Percentiles rank a stretch among this genome's conserved stretches.
Conservation (phyloP, 35 echinoderm and acorn worm species). For the Stichopus chloronotus region DNA sequence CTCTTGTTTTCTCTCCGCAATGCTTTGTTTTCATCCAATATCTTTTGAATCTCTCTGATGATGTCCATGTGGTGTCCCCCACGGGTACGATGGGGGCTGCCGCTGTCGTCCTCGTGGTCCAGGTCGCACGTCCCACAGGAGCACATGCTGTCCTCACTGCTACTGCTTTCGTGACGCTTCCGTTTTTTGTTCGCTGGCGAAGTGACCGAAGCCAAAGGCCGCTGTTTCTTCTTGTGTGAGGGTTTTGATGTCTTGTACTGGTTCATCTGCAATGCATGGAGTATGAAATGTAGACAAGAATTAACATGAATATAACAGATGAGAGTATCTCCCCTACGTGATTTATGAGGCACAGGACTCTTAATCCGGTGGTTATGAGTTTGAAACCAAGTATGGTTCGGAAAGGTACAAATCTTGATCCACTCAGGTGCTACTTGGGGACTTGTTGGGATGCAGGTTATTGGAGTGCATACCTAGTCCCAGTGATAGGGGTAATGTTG, state of each 20-base stretch:
- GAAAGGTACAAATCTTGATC: too few species aligned
- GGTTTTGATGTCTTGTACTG: conserved; percentile 37
- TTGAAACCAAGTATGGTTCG: too few species aligned
- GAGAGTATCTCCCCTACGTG: too few species aligned
- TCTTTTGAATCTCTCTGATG: conserved; percentile 43
- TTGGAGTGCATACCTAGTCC: too few species aligned
- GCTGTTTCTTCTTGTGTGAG: conserved; percentile 13
- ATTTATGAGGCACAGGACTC: too few species aligned
- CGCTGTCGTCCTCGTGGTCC: neutral
- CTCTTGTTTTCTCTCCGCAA: conserved; percentile 50
- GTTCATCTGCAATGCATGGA: conserved; percentile 6
- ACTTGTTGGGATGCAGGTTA: too few species aligned
- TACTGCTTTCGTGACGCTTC: neutral
- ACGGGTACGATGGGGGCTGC: neutral
- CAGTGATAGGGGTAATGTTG: too few species aligned
- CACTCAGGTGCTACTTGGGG: too few species aligned
- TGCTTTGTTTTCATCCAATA: conserved; percentile 41
- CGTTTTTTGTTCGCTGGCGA: neutral
- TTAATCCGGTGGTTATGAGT: too few species aligned
- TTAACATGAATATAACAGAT: too few species aligned
- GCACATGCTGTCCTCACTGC: conserved; percentile 45
- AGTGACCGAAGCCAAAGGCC: neutral
- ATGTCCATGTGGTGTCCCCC: neutral
- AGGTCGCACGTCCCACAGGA: conserved; percentile 40
- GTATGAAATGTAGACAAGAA: neutral